These are phyloP conservation scores for Calonectris borealis DNA, from an alignment of 2,113 vertebrate genomes.

Conservation along the genomic window DNA sequence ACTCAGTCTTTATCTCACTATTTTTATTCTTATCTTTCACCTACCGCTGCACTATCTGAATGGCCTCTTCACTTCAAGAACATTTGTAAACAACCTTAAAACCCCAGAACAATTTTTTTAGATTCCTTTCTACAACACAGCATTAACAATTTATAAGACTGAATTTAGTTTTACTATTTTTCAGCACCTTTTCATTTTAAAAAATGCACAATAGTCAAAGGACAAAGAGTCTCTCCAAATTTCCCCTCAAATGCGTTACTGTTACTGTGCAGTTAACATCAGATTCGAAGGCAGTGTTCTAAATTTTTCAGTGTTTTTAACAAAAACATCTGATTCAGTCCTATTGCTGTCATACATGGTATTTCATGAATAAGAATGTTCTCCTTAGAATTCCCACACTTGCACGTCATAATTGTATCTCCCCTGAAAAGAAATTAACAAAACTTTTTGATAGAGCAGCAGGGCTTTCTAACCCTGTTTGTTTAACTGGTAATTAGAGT, in stretches of 20 bases:
- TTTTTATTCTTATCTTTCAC: background rate
- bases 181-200: background rate
- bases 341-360: background rate
- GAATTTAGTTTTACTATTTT: background rate
- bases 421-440: background rate
- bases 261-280: background rate
- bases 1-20: background rate
- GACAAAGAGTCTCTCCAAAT: background rate
- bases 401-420: background rate
- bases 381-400: background rate
- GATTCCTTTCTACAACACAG: background rate
- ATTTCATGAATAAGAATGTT: background rate
- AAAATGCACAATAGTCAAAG: background rate
- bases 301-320: background rate
- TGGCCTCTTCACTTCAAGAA: background rate
- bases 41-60: rapidly evolving
- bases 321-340: background rate
- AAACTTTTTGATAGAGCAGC: background rate
- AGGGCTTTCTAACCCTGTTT: background rate
- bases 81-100: background rate
- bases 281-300: background rate
- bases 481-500: background rate
- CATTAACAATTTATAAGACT: background rate
- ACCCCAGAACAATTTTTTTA: background rate
- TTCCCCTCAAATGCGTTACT: background rate